Evolutionary conservation across 2,888 invertebrate species (phyloP), one percentile per base, ranked within the genome.

Genomic region (Horisme vitalbata): DNA sequence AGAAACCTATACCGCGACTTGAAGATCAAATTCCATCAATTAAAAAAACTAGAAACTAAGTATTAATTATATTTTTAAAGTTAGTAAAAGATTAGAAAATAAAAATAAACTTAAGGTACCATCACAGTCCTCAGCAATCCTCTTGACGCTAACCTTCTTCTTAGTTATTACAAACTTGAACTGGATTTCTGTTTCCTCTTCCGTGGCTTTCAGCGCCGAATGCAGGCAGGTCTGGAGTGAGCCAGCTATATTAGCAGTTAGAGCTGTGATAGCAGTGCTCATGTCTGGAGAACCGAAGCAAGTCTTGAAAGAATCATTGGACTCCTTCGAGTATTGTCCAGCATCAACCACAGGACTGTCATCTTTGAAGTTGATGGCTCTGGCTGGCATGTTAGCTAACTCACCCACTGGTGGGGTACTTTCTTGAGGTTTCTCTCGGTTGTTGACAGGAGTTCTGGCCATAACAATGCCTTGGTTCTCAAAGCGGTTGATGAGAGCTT

Each of bases 361-460:
- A 35, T 87, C 85, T 70, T 86, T 88, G 57, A 90, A 90, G 60
- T 85, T 79, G 48, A 90, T 90, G 6, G 90, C 85, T 55, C 90
- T 74, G 0, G 88, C 88, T 30, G 75, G 81, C 49, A 78, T 71
- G 21, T 70, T 72, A 6, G 71, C 61, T 13, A 75, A 77, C 12
- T 86, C 84, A 1, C 71, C 77, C 0, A 79, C 71, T 1, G 82
- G 78, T 14, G 90, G 86, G 0, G 88, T 87, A 20, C 61, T 75
- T 45, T 81, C 84, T 24, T 75, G 70, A 9, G 62, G 63, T 48
- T 70, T 74, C n/a, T 75, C 78, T 27, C 72, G 65, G 20, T 66
- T 72, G 12, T 52, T 67, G 1, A 71, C 49, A 0, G 87, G 86
- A 0, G 88, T 88, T 36, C 85, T 66, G 0, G 83, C 76, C 55